These are phyloP conservation scores for Ectobius pallidus DNA, from an alignment of 2,888 invertebrate genomes.

Conservation along the genomic window DNA sequence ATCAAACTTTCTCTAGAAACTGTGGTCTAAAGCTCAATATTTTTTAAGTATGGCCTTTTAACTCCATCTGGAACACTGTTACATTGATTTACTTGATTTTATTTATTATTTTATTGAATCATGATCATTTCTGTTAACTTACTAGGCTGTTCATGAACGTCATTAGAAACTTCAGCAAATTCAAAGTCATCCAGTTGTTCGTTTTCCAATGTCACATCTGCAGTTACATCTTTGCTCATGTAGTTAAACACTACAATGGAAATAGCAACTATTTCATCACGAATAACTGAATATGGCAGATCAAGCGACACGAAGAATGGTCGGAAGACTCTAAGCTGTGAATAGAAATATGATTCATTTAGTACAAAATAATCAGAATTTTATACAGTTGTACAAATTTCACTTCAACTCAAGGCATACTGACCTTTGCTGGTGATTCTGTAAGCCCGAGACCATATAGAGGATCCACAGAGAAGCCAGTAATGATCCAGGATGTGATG, in stretches of 20 bases:
- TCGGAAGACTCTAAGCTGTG: constrained; percentile 73
- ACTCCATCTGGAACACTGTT: no score
- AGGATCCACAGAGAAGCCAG: constrained; percentile 81
- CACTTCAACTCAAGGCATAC: background rate
- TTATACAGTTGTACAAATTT: constrained; percentile 39
- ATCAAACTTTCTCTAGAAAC: no score
- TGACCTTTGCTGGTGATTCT: constrained; percentile 65
- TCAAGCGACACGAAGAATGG: constrained; percentile 86
- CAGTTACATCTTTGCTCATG: constrained; percentile 74
- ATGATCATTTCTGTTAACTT: constrained; percentile 52
- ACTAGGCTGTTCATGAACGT: constrained; percentile 73
- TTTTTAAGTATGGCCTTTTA: no score
- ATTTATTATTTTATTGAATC: no score
- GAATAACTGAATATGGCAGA: constrained; percentile 85
- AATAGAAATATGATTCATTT: no score
- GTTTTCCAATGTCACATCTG: constrained; percentile 85
- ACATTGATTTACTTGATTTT: no score
- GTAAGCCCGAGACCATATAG: constrained; percentile 78
- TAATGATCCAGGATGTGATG: constrained; percentile 83
- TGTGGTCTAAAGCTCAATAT: no score
- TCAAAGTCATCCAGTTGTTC: constrained; percentile 74
- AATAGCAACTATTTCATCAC: constrained; percentile 88
- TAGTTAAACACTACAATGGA: constrained; percentile 91
- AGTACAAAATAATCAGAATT: constrained; percentile 6
- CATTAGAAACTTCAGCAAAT: constrained; percentile 80